These are phyloP conservation scores for Heliconius eleuchia DNA, from an alignment of 1,140 invertebrate genomes.

Conservation along the genomic window DNA sequence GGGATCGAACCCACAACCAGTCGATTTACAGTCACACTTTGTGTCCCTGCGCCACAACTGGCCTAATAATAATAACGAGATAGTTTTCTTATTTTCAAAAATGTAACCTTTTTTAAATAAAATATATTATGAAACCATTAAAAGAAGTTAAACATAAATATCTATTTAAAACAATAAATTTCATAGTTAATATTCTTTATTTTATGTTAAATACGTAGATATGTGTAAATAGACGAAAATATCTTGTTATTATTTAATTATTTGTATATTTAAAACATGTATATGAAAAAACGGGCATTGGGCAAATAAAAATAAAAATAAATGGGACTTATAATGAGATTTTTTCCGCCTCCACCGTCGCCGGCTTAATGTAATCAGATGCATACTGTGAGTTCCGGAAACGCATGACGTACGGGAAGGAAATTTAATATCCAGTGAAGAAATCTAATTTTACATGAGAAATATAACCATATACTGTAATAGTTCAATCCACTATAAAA, in stretches of 20 bases:
- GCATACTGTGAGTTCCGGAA: slow-evolving; percentile 37
- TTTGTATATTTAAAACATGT: not conserved
- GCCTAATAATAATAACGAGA: too few species aligned
- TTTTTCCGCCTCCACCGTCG: slow-evolving; percentile 1
- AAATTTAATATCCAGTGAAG: slow-evolving; percentile 38
- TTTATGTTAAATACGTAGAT: too few species aligned
- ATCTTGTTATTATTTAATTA: not conserved
- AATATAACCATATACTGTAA: not conserved
- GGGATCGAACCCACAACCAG: too few species aligned
- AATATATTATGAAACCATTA: too few species aligned
- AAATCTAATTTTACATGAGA: slow-evolving; percentile 32
- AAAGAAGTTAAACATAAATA: too few species aligned
- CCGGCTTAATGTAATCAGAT: slow-evolving; percentile 32
- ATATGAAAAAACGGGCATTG: not conserved
- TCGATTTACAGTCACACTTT: too few species aligned
- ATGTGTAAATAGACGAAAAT: too few species aligned
- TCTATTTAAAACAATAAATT: too few species aligned
- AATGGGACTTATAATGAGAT: slow-evolving; percentile 9
- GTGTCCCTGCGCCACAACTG: too few species aligned
- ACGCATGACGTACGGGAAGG: slow-evolving; percentile 34
- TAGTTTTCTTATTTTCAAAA: not conserved
- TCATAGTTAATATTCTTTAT: too few species aligned
- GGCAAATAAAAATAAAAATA: not conserved
- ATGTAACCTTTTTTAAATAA: too few species aligned
- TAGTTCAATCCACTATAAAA: not conserved